phyloP scores from a whole-genome alignment of 2,113 vertebrate genomes.

The Pyxicephalus adspersus region DNA sequence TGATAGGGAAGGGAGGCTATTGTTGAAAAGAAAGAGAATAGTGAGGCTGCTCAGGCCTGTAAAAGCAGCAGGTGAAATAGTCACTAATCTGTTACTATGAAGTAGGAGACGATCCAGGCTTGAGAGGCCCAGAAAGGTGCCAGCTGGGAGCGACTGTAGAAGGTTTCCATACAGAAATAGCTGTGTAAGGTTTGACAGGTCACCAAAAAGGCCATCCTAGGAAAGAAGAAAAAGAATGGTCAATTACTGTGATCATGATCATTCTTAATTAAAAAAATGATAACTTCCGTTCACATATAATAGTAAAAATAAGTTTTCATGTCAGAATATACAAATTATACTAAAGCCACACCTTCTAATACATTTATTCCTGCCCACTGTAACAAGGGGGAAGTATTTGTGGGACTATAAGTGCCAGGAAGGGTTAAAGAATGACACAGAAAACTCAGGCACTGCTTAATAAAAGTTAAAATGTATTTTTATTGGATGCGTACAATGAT shows the following conservation, averaged over 20 bases:
- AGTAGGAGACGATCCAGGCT: constrained; percentile 92
- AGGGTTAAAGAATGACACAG: no score
- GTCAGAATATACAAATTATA: no score
- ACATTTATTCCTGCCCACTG: no score
- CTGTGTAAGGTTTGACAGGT: constrained; percentile 93
- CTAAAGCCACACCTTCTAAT: no score
- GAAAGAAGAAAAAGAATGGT: background rate
- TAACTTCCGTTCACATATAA: background rate
- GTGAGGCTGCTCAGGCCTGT: constrained; percentile 87
- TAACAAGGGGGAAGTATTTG: no score
- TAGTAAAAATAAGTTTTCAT: background rate
- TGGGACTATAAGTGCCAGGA: no score
- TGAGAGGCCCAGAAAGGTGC: constrained; percentile 88
- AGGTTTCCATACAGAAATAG: constrained; percentile 95
- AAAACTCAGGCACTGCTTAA: no score
- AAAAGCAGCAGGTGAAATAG: constrained; percentile 87
- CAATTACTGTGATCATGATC: background rate
- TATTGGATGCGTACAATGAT: no score
- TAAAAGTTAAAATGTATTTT: no score
- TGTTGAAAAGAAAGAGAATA: constrained; percentile 97
- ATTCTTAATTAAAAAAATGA: background rate
- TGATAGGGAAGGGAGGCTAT: constrained; percentile 86
- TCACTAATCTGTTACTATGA: constrained; percentile 88
- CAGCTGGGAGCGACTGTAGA: constrained; percentile 86
- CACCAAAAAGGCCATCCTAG: constrained; percentile 88